These are phyloP conservation scores for Agrochola lota DNA, from an alignment of 2,888 invertebrate species.

Conservation along the genomic window DNA sequence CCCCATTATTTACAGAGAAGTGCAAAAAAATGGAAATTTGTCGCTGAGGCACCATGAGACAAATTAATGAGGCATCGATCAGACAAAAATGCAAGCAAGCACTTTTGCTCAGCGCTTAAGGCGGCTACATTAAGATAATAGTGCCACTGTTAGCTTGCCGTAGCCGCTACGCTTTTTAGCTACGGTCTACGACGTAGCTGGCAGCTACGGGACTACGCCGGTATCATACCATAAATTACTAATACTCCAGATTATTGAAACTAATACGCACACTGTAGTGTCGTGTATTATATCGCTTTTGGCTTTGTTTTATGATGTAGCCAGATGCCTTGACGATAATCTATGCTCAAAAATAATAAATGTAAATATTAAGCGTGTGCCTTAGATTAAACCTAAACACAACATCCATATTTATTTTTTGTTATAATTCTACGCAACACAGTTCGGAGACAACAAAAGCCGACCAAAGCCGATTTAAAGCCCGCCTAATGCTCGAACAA, in stretches of 20 bases:
- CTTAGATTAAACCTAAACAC: not conserved
- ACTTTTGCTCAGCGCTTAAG: too few relatives aligned
- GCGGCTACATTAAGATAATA: not conserved
- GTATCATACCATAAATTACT: not conserved
- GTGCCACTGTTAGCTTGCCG: not conserved
- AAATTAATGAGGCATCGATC: not conserved
- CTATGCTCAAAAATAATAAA: not conserved
- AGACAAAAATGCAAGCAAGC: not conserved
- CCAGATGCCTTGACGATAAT: too few relatives aligned
- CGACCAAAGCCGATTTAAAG: conserved; percentile 37
- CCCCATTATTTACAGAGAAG: not conserved
- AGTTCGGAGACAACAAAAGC: conserved; percentile 8
- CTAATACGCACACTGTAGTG: not conserved
- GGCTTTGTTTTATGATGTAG: not conserved
- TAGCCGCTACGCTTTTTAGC: not conserved
- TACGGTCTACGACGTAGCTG: conserved; percentile 17
- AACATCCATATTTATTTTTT: conserved; percentile 4
- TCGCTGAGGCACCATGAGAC: not conserved
- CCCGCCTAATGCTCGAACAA: conserved; percentile 17
- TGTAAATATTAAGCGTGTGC: conserved; percentile 1
- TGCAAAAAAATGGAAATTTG: not conserved
- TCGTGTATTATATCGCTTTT: not conserved
- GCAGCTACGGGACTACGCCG: conserved; percentile 12
- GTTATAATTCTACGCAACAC: conserved; percentile 10
- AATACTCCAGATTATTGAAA: not conserved